Conservation (phyloP, 2,888 invertebrate genomes). For the Argyresthia albistria region DNA sequence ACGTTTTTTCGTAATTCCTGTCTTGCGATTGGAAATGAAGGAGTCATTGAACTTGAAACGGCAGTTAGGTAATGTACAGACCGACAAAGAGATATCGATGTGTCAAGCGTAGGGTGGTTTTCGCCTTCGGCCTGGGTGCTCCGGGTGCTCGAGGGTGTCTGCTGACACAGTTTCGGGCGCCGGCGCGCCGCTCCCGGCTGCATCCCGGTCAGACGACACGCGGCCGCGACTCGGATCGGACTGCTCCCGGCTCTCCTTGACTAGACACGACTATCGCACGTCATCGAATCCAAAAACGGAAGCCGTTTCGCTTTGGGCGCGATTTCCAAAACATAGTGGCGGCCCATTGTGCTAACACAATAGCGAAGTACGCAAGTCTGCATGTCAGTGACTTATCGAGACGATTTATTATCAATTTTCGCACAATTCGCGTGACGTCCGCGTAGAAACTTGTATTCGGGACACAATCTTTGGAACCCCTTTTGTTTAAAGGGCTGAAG, state of each 20-base stretch:
- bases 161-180: slow-evolving; percentile 67
- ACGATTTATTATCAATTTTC: not conserved
- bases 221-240: slow-evolving; percentile 50
- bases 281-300: not conserved
- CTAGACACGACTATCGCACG: slow-evolving; percentile 6
- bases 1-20: too few relatives aligned
- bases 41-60: slow-evolving; percentile 5
- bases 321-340: too few relatives aligned
- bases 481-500: slow-evolving; percentile 2
- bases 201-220: slow-evolving; percentile 55
- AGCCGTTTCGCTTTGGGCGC: too few relatives aligned
- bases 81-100: slow-evolving; percentile 33
- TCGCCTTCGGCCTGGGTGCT: slow-evolving; percentile 44
- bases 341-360: not conserved
- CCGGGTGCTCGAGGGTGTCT: slow-evolving; percentile 23
- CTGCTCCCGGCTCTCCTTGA: slow-evolving; percentile 27
- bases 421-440: not conserved
- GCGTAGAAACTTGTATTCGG: not conserved
- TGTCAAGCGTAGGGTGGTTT: slow-evolving; percentile 45
- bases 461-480: not conserved
- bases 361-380: not conserved
- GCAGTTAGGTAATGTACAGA: not conserved
- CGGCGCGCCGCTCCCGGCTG: slow-evolving; percentile 52
- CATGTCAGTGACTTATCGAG: not conserved
- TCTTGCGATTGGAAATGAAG: not conserved